Conservation (phyloP, 2,797 vertebrate genomes). For the Zenarchopterus dispar region DNA sequence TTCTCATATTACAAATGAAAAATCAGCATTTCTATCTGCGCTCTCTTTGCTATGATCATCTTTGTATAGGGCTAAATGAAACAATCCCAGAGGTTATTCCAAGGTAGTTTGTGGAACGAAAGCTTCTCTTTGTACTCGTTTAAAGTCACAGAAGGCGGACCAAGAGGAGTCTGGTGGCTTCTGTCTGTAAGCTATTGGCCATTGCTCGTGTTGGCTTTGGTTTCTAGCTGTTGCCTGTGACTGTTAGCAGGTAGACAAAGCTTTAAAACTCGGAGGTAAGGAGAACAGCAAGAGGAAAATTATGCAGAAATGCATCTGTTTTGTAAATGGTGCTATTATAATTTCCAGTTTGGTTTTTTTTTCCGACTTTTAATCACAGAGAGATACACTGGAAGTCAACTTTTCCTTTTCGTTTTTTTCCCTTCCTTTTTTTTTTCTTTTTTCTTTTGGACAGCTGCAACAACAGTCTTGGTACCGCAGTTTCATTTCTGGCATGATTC, state of each 20-base stretch:
- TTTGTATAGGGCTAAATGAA: constrained; percentile 97
- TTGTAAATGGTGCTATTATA: constrained; percentile 87
- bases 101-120: constrained; percentile 97
- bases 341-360: constrained; percentile 86
- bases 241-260: constrained; percentile 99
- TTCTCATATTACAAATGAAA: constrained; percentile 52
- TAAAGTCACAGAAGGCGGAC: constrained; percentile 98
- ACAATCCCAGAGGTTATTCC: constrained; percentile 99
- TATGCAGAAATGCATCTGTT: constrained; percentile 93
- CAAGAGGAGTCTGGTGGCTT: constrained; percentile 93
- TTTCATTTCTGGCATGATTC: constrained; percentile 85
- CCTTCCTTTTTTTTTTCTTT: constrained; percentile 41
- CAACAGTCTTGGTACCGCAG: constrained; percentile 95
- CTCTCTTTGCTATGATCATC: constrained; percentile 79
- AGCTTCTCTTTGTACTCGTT: constrained; percentile 98
- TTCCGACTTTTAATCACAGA: constrained; percentile 81
- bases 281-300: constrained; percentile 92
- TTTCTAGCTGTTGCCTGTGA: constrained; percentile 99
- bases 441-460: constrained; percentile 82
- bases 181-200: constrained; percentile 99
- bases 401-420: constrained; percentile 46
- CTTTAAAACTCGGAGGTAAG: constrained; percentile 99
- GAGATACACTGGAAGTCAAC: constrained; percentile 92
- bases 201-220: constrained; percentile 99
- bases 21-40: constrained; percentile 73